Base-by-base conservation (phyloP, 2,113 vertebrate species). In the Eretmochelys imbricata region DNA sequence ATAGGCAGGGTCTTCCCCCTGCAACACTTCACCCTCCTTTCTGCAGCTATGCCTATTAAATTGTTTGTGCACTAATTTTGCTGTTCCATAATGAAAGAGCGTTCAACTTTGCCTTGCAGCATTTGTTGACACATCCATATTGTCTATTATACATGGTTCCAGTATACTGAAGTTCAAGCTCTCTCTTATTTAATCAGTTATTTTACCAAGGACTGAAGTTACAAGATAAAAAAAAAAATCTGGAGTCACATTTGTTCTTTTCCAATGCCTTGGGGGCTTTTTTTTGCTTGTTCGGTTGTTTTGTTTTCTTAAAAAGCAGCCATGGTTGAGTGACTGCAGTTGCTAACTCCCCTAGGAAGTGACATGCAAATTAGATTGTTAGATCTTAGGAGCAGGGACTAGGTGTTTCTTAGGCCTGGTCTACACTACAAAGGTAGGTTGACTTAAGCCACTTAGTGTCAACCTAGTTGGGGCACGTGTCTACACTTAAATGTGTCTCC, bases 341-440 rank as follows among this genome's bases (percentile, higher is more conserved):
- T 87, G 54, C 25, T 87, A 87, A 90, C 89, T 51, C 24, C 86
- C 87, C n/a, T 51, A 93, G 5, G 14, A 87, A 91, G 51, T 49
- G 50, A 0, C 5, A 6, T 22, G 5, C 72, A 27, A 81, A 7
- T 0, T 79, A 59, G n/a, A 13, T 54, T 85, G 11, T 55, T 62
- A 88, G 25, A 80, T 83, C 11, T 25, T 6, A 48, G 65, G 69
- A 31, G 46, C 80, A 88, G 35, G 53, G 80, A 85, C 76, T 85
- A 80, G 54, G 42, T 1, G 1, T 75, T 89, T 95, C 88, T 81
- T 91, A 57, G 55, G 24, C 55, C 55, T 57, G 24, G 55, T 57
- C 24, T 57, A 5, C 10, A 27, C 10, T 62, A 62, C 57, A 62
- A 62, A 62, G 27, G 57, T 62, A 31, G 12, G 12, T 13, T 62